Percentiles rank a stretch among this genome's conserved stretches.
These are phyloP conservation scores for Lydus trimaculatus DNA, from an alignment of 2,888 invertebrate species.

Conservation along the genomic window DNA sequence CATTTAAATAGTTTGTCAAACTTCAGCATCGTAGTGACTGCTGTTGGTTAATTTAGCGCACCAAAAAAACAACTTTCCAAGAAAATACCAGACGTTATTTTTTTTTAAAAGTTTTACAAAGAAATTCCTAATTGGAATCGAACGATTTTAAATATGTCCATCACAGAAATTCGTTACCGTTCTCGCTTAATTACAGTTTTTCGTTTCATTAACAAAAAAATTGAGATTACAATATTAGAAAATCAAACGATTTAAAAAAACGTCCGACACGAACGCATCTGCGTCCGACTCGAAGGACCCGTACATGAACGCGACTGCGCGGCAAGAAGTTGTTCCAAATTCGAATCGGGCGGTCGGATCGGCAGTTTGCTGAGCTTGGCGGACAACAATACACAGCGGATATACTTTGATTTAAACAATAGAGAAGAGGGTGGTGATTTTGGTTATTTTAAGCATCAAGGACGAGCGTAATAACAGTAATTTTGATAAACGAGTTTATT, in stretches of 20 bases:
- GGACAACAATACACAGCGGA: neutral
- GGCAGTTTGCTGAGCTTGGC: too few relatives aligned
- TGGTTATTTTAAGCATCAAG: neutral
- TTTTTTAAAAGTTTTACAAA: neutral
- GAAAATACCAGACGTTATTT: neutral
- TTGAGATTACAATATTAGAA: too few relatives aligned
- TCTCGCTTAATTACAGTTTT: neutral
- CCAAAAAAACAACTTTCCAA: neutral
- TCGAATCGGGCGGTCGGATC: too few relatives aligned
- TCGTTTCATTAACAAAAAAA: too few relatives aligned
- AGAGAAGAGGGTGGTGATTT: neutral
- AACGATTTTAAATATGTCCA: neutral
- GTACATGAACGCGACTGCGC: too few relatives aligned
- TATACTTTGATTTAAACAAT: too few relatives aligned
- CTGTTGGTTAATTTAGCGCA: neutral
- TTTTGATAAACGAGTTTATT: neutral
- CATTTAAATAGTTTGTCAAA: constrained; percentile 9
- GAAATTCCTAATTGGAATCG: neutral
- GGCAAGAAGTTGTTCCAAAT: too few relatives aligned
- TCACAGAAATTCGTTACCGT: neutral
- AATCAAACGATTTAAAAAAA: too few relatives aligned
- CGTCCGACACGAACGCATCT: too few relatives aligned
- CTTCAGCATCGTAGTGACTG: neutral
- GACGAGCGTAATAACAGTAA: neutral
- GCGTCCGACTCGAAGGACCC: too few relatives aligned